Base-by-base conservation (phyloP, 2,113 vertebrate species). In the Scomber scombrus region DNA sequence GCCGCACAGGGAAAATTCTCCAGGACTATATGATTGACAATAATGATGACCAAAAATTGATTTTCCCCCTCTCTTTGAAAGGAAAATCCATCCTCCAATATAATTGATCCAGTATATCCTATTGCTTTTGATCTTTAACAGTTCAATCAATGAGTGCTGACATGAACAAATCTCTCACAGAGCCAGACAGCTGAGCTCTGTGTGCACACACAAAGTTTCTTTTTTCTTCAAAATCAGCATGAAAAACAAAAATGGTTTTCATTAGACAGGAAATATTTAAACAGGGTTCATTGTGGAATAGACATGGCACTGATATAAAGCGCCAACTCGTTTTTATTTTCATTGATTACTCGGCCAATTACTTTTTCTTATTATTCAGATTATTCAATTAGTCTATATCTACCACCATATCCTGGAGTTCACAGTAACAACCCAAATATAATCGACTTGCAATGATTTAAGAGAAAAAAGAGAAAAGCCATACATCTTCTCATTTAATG, bases 61-160 rank as follows among this genome's bases (percentile, higher is more conserved):
- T 46, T 67, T 31, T 18, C 21, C 69, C 29, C 60, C 0, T 16
- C 31, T 68, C 64, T 84, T 65, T 75, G 50, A 71, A 73, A 84
- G 63, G 72, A 80, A 85, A 85, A 74, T 72, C 57, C 45, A 66
- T 75, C 67, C 52, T 54, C 15, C 2, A 19, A 23, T 43, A 51
- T 51, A 69, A 83, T 57, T 85, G 70, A 88, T 40, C 7, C 34
- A 40, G 34, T 68, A 67, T 56, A 76, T 80, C 72, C 23, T 46
- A 19, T 72, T 85, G 29, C 74, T 81, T 80, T 86, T 83, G 71
- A 86, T 89, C 77, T 12, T 23, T 40, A 10, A 47, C 60, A 67
- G 43, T 58, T 80, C 21, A 58, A 62, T 87, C 65, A 56, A 63
- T 79, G 63, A 49, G 66, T 74, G 47, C 5, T 83, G 72, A 87